phyloP scores from a whole-genome alignment of 2,797 vertebrate genomes.

The Rhinichthys osculus region DNA sequence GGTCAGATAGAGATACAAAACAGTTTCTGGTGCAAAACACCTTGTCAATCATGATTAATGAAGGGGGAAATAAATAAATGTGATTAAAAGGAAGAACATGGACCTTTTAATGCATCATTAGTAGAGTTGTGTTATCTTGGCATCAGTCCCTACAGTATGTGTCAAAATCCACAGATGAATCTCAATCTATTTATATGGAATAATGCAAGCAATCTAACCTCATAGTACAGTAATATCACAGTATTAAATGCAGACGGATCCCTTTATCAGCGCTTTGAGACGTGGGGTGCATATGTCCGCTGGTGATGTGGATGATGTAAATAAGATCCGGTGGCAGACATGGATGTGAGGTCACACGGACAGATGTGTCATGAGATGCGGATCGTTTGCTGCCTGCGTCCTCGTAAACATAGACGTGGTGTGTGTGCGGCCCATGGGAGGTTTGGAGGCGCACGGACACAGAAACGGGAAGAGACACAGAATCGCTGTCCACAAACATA shows the following conservation, averaged over 20 bases:
- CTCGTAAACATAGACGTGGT: constrained; percentile 52
- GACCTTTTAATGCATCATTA: neutral
- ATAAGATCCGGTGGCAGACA: neutral
- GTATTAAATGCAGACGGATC: neutral
- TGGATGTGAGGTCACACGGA: neutral
- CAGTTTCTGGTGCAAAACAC: neutral
- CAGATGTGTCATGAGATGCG: constrained; percentile 16
- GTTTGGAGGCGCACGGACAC: neutral
- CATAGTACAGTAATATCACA: neutral
- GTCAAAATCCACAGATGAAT: too few relatives aligned
- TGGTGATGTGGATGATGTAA: constrained; percentile 3
- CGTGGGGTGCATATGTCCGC: neutral
- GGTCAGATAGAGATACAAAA: neutral
- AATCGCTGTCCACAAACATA: constrained; percentile 28
- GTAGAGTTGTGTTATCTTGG: neutral
- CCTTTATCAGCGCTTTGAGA: neutral
- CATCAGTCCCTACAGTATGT: neutral
- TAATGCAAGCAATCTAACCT: too few relatives aligned
- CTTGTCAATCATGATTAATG: neutral
- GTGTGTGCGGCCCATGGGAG: constrained; percentile 28
- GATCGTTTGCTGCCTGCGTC: constrained; percentile 21
- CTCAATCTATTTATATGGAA: too few relatives aligned
- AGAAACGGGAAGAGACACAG: constrained; percentile 1
- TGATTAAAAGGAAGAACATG: too few relatives aligned
- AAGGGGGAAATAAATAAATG: neutral